These are phyloP conservation scores for Arvicanthis niloticus DNA, from an alignment of 2,113 vertebrate genomes.

Conservation along the genomic window DNA sequence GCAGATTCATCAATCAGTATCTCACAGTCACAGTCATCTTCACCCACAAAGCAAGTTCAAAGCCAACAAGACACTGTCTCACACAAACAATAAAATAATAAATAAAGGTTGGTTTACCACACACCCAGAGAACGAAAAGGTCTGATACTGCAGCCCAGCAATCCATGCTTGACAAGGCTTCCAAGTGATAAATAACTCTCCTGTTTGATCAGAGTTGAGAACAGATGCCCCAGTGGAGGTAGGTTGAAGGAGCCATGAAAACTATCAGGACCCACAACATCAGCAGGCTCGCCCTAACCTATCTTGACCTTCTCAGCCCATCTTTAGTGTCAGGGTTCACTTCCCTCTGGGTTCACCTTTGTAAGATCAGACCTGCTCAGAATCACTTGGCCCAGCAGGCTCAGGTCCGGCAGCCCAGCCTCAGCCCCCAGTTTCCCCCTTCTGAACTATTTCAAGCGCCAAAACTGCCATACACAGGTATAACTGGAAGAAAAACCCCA, in stretches of 20 bases:
- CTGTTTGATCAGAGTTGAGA: neutral
- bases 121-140: neutral
- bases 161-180: neutral
- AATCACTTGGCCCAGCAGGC: neutral
- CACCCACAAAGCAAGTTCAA: neutral
- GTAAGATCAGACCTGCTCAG: neutral
- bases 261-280: rapidly evolving
- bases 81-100: neutral
- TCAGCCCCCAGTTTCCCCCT: neutral
- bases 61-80: neutral
- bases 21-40: neutral
- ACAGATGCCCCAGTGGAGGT: neutral
- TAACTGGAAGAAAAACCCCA: neutral
- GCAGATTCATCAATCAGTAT: neutral
- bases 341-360: neutral
- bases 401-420: too few relatives aligned
- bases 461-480: neutral
- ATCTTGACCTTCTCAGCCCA: neutral
- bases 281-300: neutral
- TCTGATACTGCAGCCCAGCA: neutral
- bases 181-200: neutral
- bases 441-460: neutral
- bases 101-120: neutral
- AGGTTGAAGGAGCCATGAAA: neutral
- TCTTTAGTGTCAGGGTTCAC: neutral